These are phyloP conservation scores for Cephonodes hylas DNA, from an alignment of 2,888 invertebrate species.

Conservation along the genomic window DNA sequence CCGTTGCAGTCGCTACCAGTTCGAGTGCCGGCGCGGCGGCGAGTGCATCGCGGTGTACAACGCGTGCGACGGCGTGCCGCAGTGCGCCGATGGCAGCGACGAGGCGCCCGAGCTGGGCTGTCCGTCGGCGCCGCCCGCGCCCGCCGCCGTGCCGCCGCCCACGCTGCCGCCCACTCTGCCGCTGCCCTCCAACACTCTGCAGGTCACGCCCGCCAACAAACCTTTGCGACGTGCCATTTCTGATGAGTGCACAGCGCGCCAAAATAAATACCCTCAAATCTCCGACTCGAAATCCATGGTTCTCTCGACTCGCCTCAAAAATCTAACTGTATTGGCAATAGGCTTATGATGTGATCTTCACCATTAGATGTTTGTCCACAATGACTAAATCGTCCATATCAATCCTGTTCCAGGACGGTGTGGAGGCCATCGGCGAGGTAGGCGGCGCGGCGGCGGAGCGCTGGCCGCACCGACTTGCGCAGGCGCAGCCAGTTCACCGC, in stretches of 20 bases:
- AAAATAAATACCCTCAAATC: too few species aligned
- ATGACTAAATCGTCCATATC: too few species aligned
- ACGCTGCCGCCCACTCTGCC: slow-evolving; percentile 18
- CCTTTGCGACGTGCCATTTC: neutral
- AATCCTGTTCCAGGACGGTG: slow-evolving; percentile 26
- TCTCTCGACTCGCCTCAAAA: too few species aligned
- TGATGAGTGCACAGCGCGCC: too few species aligned
- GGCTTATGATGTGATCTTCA: too few species aligned
- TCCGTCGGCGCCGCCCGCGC: slow-evolving; percentile 70
- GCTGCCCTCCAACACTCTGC: slow-evolving; percentile 26
- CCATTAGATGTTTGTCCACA: too few species aligned
- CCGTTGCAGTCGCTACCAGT: slow-evolving; percentile 92
- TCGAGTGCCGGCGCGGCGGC: slow-evolving; percentile 90
- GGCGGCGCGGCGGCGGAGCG: slow-evolving; percentile 34
- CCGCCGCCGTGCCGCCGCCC: slow-evolving; percentile 20
- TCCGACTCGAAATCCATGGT: too few species aligned
- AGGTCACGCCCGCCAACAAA: slow-evolving; percentile 16
- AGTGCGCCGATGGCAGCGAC: slow-evolving; percentile 95
- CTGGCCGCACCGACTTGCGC: slow-evolving; percentile 71
- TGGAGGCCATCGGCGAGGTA: slow-evolving; percentile 20
- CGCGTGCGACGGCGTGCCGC: slow-evolving; percentile 96
- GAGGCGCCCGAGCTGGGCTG: slow-evolving; percentile 92
- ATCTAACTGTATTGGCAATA: too few species aligned
- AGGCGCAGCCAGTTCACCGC: slow-evolving; percentile 60
- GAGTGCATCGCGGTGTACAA: slow-evolving; percentile 98